Evolutionary conservation across 2,113 vertebrate species (phyloP).

Genomic region (Pseudonaja textilis): DNA sequence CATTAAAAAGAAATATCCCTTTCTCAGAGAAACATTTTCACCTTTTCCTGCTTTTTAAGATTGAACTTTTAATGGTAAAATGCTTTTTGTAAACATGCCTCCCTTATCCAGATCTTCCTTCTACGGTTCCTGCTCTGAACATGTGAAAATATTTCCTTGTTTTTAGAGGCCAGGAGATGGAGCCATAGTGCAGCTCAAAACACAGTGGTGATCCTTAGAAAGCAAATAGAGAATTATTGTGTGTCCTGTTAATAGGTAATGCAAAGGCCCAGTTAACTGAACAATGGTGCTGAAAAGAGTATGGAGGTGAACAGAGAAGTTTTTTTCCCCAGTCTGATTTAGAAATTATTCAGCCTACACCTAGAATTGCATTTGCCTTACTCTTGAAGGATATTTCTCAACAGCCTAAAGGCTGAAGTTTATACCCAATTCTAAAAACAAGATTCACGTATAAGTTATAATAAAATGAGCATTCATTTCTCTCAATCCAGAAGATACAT

Average conservation of each 20-base stretch:
- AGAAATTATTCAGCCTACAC: background rate
- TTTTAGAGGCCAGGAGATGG: constrained; percentile 25
- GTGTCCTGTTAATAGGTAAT: background rate
- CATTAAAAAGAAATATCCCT: background rate
- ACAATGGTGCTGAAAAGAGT: fast-evolving
- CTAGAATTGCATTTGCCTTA: background rate
- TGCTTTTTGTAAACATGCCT: background rate
- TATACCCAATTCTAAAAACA: background rate
- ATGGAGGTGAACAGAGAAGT: background rate
- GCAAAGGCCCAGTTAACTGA: background rate
- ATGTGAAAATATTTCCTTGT: background rate
- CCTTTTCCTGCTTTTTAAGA: background rate
- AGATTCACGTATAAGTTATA: background rate
- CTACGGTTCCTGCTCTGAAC: background rate
- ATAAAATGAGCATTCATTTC: no score
- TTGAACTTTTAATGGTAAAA: background rate
- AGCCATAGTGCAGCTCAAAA: background rate
- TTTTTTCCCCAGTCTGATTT: background rate
- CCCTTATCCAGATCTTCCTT: background rate
- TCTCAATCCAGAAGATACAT: background rate
- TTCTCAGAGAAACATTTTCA: background rate
- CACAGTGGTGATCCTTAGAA: fast-evolving
- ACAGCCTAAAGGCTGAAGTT: background rate
- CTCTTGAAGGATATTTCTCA: background rate
- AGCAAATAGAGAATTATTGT: background rate